Conservation (phyloP, 2,888 invertebrate species). For the Polymixis flavicincta region DNA sequence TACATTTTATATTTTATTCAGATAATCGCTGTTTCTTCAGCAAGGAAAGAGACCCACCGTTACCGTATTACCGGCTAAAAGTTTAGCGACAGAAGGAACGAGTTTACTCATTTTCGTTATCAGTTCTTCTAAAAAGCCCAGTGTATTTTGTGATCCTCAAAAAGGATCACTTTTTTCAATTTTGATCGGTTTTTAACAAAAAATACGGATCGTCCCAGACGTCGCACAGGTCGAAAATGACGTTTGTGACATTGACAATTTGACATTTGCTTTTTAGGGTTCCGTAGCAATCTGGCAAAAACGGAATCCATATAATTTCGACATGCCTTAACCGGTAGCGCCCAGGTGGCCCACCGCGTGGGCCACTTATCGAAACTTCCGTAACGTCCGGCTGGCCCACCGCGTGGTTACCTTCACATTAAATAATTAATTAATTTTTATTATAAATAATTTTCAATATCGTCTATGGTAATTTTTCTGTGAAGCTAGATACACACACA, state of each 20-base stretch:
- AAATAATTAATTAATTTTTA: too few species aligned
- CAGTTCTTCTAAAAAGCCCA: conserved; percentile 81
- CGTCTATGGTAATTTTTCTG: too few species aligned
- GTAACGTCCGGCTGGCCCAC: too few species aligned
- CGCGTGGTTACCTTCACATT: too few species aligned
- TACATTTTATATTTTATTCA: conserved; percentile 16
- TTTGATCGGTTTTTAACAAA: conserved; percentile 27
- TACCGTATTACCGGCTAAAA: conserved; percentile 78
- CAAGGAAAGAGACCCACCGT: conserved; percentile 75
- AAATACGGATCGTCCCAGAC: conserved; percentile 46
- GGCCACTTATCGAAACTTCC: too few species aligned
- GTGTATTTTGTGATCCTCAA: conserved; percentile 78
- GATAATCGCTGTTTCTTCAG: conserved; percentile 17
- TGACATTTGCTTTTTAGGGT: conserved; percentile 43
- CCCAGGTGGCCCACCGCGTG: too few species aligned
- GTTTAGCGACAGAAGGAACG: conserved; percentile 81
- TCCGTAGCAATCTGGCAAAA: not conserved
- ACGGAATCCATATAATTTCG: not conserved
- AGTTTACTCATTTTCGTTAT: conserved; percentile 85
- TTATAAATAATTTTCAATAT: too few species aligned
- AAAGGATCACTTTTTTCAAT: conserved; percentile 71
- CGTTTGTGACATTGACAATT: conserved; percentile 61
- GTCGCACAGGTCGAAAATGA: conserved; percentile 61
- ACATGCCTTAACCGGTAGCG: too few species aligned
- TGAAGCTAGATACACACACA: too few species aligned